These are phyloP conservation scores for Auanema freiburgensis DNA, from an alignment of 2,888 invertebrate genomes.

Conservation along the genomic window DNA sequence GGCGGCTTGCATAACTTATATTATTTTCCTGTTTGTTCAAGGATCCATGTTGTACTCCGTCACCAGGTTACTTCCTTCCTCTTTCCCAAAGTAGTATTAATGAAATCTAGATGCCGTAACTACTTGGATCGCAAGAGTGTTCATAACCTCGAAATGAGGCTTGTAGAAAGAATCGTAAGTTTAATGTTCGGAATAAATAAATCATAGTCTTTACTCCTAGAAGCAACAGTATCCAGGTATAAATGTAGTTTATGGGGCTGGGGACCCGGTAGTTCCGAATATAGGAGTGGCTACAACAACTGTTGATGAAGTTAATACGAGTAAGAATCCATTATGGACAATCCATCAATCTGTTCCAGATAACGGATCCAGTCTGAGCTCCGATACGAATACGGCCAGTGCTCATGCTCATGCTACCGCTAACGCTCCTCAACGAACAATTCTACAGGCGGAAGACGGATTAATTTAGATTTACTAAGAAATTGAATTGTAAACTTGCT, in stretches of 20 bases:
- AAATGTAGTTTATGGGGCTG: slow-evolving; percentile 17
- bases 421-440: slow-evolving; percentile 21
- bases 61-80: slow-evolving; percentile 9
- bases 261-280: background rate
- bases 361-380: too few relatives aligned
- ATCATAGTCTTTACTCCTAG: background rate
- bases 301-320: too few relatives aligned
- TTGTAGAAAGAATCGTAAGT: slow-evolving; percentile 44
- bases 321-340: too few relatives aligned
- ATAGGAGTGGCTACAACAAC: too few relatives aligned
- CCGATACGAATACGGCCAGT: too few relatives aligned
- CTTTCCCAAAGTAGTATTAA: too few relatives aligned
- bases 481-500: too few relatives aligned
- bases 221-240: slow-evolving; percentile 19
- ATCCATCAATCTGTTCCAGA: too few relatives aligned
- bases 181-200: slow-evolving; percentile 1
- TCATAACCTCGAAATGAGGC: slow-evolving; percentile 43
- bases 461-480: too few relatives aligned
- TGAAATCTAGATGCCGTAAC: slow-evolving; percentile 28
- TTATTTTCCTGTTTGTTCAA: slow-evolving; percentile 22
- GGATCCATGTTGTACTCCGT: slow-evolving; percentile 29
- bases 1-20: background rate
- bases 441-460: slow-evolving; percentile 5
- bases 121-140: slow-evolving; percentile 46
- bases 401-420: too few relatives aligned